These are phyloP conservation scores for Frieseomelitta varia DNA, from an alignment of 1,140 invertebrate genomes.

Conservation along the genomic window DNA sequence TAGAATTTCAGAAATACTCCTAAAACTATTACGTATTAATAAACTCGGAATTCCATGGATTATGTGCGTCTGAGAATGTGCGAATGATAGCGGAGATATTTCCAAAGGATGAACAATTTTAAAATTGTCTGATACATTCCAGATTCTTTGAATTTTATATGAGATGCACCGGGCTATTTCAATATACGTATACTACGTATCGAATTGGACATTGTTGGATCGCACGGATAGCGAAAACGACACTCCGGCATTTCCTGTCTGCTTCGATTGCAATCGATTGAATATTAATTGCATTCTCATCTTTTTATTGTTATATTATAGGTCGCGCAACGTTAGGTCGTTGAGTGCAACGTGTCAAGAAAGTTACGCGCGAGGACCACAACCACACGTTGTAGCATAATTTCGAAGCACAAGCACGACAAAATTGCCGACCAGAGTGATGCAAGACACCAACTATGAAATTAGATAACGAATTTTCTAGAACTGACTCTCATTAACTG, in stretches of 20 bases:
- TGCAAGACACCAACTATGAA: background rate
- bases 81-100: background rate
- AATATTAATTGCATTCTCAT: background rate
- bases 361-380: background rate
- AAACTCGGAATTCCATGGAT: background rate
- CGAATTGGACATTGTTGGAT: background rate
- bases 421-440: background rate
- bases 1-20: background rate
- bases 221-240: background rate
- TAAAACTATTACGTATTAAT: background rate
- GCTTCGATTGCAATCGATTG: background rate
- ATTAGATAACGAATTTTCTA: too few relatives aligned
- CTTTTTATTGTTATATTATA: background rate
- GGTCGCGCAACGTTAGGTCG: too few relatives aligned
- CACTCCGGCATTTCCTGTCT: background rate
- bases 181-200: background rate
- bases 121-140: background rate
- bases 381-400: constrained; percentile 21
- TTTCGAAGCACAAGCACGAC: background rate
- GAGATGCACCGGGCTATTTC: background rate
- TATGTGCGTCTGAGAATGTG: background rate
- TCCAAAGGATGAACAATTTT: background rate
- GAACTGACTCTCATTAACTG: too few relatives aligned
- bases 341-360: background rate
- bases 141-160: background rate